Conservation (phyloP, 2,888 invertebrate genomes). For the Cheilosia variabilis region DNA sequence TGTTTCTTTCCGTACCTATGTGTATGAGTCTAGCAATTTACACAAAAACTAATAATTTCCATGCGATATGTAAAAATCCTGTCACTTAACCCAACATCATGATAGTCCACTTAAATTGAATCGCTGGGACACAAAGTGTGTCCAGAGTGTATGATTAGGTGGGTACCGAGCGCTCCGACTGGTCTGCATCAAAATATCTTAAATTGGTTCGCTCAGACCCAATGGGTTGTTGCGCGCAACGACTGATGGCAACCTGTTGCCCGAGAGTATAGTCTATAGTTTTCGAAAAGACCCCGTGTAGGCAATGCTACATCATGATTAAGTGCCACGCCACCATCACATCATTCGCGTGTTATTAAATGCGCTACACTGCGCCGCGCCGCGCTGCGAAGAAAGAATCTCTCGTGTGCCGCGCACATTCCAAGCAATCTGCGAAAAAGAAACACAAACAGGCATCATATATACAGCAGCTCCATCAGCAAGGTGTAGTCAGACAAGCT, state of each 20-base stretch:
- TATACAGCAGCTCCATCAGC: slow-evolving; percentile 2
- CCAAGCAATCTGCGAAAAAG: slow-evolving; percentile 17
- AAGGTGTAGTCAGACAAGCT: slow-evolving; percentile 6
- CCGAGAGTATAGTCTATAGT: neutral
- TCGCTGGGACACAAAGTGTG: slow-evolving; percentile 64
- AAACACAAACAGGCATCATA: neutral
- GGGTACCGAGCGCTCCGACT: neutral
- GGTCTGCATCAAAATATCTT: slow-evolving; percentile 40
- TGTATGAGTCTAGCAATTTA: slow-evolving; percentile 28
- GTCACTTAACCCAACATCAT: slow-evolving; percentile 49
- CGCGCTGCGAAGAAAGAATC: slow-evolving; percentile 16
- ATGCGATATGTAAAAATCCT: slow-evolving; percentile 68
- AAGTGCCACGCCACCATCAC: slow-evolving; percentile 48
- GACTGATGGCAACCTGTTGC: slow-evolving; percentile 42
- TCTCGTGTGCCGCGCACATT: slow-evolving; percentile 41
- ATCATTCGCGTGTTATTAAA: slow-evolving; percentile 60
- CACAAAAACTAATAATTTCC: slow-evolving; percentile 70
- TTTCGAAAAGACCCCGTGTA: slow-evolving; percentile 35
- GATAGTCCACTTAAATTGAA: slow-evolving; percentile 69
- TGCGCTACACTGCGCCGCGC: slow-evolving; percentile 36
- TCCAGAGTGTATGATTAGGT: slow-evolving; percentile 61
- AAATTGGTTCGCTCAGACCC: slow-evolving; percentile 52
- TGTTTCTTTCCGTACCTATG: neutral
- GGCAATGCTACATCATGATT: slow-evolving; percentile 61
- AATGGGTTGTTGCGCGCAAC: slow-evolving; percentile 29